Percentiles rank a stretch among this genome's conserved stretches.
Evolutionary conservation across 2,888 invertebrate species (phyloP).

Genomic region (Orthonychiurus folsomi): DNA sequence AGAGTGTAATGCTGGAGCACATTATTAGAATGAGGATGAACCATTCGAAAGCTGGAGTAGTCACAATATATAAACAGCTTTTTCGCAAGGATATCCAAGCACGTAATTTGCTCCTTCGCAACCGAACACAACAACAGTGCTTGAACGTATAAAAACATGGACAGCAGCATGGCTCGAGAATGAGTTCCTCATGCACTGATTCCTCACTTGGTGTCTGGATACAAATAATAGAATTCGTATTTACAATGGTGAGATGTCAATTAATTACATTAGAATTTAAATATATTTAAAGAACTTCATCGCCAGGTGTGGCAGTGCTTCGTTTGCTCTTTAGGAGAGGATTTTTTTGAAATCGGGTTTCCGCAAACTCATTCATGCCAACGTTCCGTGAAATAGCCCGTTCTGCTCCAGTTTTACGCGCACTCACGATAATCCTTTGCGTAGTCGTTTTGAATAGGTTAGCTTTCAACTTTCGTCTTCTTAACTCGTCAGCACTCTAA

Average conservation of each 20-base stretch:
- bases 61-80: slow-evolving; percentile 58
- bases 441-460: background rate
- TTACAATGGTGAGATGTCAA: too few relatives aligned
- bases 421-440: background rate
- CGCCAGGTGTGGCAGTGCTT: too few relatives aligned
- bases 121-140: background rate
- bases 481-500: too few relatives aligned
- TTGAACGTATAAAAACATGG: background rate
- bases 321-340: background rate
- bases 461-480: too few relatives aligned
- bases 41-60: slow-evolving; percentile 89
- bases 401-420: background rate
- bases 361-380: background rate
- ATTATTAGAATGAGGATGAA: slow-evolving; percentile 84
- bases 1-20: slow-evolving; percentile 84
- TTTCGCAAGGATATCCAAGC: slow-evolving; percentile 60
- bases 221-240: background rate
- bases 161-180: background rate
- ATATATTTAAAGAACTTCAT: too few relatives aligned
- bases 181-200: background rate
- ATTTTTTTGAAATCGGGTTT: background rate
- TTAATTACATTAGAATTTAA: too few relatives aligned
- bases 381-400: background rate
- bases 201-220: background rate
- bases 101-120: background rate